A percentile compares a stretch with the other conserved stretches of the same genome.
Conservation (phyloP, 2,113 vertebrate genomes). For the Natator depressus region DNA sequence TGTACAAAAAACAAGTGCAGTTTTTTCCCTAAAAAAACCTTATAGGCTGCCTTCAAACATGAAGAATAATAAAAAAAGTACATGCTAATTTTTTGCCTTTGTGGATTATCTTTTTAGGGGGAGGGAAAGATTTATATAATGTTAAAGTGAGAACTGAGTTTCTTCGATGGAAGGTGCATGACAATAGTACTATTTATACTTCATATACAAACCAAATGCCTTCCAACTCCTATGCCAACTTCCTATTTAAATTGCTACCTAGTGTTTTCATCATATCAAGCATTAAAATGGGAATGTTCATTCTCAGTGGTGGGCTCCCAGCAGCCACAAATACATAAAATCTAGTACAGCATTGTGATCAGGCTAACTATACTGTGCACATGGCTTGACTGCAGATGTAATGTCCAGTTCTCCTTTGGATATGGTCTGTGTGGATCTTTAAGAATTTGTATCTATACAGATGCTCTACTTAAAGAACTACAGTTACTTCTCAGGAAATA, state of each 20-base stretch:
- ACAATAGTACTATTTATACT: neutral
- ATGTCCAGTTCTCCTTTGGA: neutral
- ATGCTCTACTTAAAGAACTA: neutral
- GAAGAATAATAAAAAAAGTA: neutral
- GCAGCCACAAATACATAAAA: neutral
- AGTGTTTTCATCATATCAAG: neutral
- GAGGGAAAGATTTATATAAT: neutral
- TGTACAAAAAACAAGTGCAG: neutral
- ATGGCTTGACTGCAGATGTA: neutral
- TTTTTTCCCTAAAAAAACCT: neutral
- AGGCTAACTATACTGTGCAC: neutral
- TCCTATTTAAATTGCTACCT: neutral
- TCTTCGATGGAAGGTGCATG: neutral
- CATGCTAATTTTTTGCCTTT: neutral
- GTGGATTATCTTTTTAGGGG: neutral
- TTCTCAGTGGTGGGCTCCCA: neutral
- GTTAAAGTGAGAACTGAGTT: neutral
- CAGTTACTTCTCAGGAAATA: neutral
- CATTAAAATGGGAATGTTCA: neutral
- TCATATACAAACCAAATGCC: neutral
- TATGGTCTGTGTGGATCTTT: neutral
- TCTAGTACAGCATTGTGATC: neutral
- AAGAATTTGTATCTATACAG: neutral
- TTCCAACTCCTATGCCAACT: neutral
- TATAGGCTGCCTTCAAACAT: neutral